phyloP scores from a whole-genome alignment of 1,140 invertebrate species.

The Gonatopus flavifemur region DNA sequence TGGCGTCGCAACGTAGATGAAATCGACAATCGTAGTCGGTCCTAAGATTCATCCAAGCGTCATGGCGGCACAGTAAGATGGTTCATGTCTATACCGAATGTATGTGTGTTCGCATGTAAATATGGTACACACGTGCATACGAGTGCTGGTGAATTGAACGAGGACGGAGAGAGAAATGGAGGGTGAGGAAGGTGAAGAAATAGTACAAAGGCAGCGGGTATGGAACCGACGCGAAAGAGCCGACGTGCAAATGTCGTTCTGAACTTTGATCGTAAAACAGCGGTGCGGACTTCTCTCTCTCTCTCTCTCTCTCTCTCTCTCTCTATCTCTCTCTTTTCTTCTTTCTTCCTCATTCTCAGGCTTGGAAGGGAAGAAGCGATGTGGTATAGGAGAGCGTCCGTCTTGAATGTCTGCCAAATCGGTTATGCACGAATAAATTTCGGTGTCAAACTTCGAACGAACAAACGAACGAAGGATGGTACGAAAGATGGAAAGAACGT shows the following conservation, averaged over 20 bases:
- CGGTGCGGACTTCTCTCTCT: slow-evolving; percentile 19
- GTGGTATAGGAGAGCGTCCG: slow-evolving; percentile 37
- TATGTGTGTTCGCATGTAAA: too few species aligned
- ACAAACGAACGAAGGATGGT: slow-evolving; percentile 6
- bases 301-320: background rate
- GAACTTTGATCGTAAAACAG: slow-evolving; percentile 55
- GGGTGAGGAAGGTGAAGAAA: slow-evolving; percentile 20
- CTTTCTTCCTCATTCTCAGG: background rate
- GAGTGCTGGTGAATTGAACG: background rate
- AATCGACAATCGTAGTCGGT: slow-evolving; percentile 13
- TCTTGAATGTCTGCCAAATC: slow-evolving; percentile 55
- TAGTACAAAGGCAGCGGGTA: slow-evolving; percentile 21
- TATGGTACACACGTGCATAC: background rate
- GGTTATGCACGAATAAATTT: slow-evolving; percentile 57
- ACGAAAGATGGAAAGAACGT: slow-evolving; percentile 9
- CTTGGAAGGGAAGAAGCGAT: too few species aligned
- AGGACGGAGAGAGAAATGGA: slow-evolving; percentile 11
- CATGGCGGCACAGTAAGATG: too few species aligned
- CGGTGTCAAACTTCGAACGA: slow-evolving; percentile 50
- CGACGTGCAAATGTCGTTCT: slow-evolving; percentile 49
- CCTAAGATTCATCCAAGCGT: slow-evolving; percentile 19
- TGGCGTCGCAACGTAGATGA: slow-evolving; percentile 2
- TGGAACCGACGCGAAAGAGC: slow-evolving; percentile 31
- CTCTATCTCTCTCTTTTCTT: too few species aligned
- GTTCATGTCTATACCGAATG: too few species aligned